Evolutionary conservation across 2,888 invertebrate genomes (phyloP).

Genomic region (Sesia bembeciformis): DNA sequence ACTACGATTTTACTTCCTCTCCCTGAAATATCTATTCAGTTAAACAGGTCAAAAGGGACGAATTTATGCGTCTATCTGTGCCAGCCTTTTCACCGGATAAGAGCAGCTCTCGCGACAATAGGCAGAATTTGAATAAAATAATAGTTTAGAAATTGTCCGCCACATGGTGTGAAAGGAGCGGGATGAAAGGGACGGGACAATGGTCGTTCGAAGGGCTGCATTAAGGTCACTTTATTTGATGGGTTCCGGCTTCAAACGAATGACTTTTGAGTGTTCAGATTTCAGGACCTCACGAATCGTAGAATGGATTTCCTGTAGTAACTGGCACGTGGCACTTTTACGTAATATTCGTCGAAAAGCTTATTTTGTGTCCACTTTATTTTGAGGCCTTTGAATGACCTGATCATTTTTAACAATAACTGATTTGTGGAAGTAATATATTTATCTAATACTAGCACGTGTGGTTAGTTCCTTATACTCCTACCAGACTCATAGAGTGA

Average conservation of each 20-base stretch:
- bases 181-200: slow-evolving; percentile 22
- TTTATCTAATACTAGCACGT: too few relatives aligned
- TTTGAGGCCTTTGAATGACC: too few relatives aligned
- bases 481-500: too few relatives aligned
- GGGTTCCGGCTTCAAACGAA: background rate
- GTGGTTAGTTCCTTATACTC: too few relatives aligned
- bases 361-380: too few relatives aligned
- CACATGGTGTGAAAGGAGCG: slow-evolving; percentile 28
- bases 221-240: slow-evolving; percentile 36
- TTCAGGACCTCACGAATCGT: background rate
- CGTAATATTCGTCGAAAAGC: too few relatives aligned
- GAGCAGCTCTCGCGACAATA: slow-evolving; percentile 30
- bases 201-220: slow-evolving; percentile 23
- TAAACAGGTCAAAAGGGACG: too few relatives aligned
- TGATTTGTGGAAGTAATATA: too few relatives aligned
- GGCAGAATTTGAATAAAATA: slow-evolving; percentile 58
- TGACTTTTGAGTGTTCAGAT: background rate
- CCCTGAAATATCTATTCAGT: too few relatives aligned
- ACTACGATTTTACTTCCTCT: too few relatives aligned
- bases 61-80: too few relatives aligned
- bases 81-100: slow-evolving; percentile 23
- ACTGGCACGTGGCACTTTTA: background rate
- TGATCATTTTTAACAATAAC: too few relatives aligned
- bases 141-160: slow-evolving; percentile 44
- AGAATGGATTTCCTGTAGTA: background rate